Percentiles rank a stretch among this genome's conserved stretches.
phyloP scores from a whole-genome alignment of 2,113 vertebrate genomes.

The Vulpes lagopus region DNA sequence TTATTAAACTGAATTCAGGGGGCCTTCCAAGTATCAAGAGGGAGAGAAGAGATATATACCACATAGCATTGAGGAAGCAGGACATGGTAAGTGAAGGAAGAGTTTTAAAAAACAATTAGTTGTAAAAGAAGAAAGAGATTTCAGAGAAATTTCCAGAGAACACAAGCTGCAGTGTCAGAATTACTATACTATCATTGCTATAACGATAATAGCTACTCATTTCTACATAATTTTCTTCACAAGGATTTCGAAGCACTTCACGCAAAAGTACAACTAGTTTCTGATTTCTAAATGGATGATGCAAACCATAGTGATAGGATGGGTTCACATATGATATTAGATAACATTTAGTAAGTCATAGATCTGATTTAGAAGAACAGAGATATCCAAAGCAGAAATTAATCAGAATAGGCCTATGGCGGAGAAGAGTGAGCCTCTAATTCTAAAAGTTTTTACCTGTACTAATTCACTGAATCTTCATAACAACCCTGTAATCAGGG shows the following conservation, averaged over 20 bases:
- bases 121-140: not conserved
- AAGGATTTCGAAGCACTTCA: conserved; percentile 4
- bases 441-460: not conserved
- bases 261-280: conserved; percentile 28
- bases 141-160: conserved; percentile 56
- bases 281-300: conserved; percentile 49
- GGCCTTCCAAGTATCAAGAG: not conserved
- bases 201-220: conserved; percentile 9
- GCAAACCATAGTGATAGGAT: not conserved
- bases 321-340: conserved; percentile 39
- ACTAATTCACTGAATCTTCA: not conserved
- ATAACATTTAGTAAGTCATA: not conserved
- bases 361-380: conserved; percentile 15
- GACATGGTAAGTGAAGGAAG: not conserved
- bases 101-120: not conserved
- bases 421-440: not conserved
- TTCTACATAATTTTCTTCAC: conserved; percentile 36
- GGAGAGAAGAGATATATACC: not conserved
- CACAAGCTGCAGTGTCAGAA: not conserved
- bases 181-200: not conserved
- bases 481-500: not conserved
- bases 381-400: not conserved
- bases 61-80: not conserved
- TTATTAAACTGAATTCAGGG: not conserved
- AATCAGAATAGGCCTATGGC: not conserved